Evolutionary conservation across 2,113 vertebrate species (phyloP).

Genomic region (Rattus rattus): DNA sequence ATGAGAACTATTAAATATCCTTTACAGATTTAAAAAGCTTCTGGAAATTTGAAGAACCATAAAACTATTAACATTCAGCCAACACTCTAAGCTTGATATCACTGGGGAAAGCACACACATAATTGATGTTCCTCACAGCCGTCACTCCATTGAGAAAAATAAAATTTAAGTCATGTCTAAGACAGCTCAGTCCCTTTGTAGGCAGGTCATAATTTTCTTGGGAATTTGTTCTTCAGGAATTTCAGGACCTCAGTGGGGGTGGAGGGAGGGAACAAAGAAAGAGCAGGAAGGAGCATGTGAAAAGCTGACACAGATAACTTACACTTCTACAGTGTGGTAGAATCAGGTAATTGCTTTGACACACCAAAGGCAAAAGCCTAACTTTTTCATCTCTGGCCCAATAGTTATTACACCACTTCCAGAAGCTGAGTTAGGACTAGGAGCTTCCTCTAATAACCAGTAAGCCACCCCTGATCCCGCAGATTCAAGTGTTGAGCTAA

Average conservation of each 20-base stretch:
- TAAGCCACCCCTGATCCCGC: not conserved
- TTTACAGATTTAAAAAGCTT: not conserved
- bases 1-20: not conserved
- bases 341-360: not conserved
- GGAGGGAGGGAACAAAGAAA: not conserved
- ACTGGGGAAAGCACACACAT: not conserved
- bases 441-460: not conserved
- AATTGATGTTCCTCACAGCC: not conserved
- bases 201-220: not conserved
- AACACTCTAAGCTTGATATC: not conserved
- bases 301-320: not conserved
- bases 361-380: not conserved
- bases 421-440: not conserved
- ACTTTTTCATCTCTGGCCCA: not conserved
- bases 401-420: not conserved
- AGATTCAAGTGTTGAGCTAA: not conserved
- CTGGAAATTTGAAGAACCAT: not conserved
- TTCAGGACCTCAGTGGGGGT: not conserved
- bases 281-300: not conserved
- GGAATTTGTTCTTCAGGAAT: not conserved
- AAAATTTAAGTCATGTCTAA: not conserved
- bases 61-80: not conserved
- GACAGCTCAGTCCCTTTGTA: not conserved
- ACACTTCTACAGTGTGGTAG: not conserved
- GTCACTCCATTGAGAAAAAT: not conserved